phyloP scores from a whole-genome alignment of 2,888 invertebrate species.

The Andrena marginata region DNA sequence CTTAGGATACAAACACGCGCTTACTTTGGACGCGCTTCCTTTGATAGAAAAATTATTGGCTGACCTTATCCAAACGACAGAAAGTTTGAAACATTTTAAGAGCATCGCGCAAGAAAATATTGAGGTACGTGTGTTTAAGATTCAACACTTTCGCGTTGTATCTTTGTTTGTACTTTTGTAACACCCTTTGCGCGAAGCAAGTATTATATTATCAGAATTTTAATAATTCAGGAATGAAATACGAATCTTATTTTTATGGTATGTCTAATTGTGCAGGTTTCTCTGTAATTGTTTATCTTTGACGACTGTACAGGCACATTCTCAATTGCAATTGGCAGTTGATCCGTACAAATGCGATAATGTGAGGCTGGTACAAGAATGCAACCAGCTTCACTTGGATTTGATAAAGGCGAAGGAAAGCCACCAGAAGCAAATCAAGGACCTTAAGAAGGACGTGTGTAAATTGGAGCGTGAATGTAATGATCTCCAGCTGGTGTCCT shows the following conservation, averaged over 20 bases:
- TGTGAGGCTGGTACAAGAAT: slow-evolving; percentile 90
- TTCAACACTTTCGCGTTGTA: background rate
- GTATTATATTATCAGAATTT: background rate
- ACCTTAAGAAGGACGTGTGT: slow-evolving; percentile 86
- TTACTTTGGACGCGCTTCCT: slow-evolving; percentile 92
- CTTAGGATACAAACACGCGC: slow-evolving; percentile 92
- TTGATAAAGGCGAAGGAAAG: slow-evolving; percentile 89
- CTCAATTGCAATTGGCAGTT: slow-evolving; percentile 89
- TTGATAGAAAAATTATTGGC: slow-evolving; percentile 92
- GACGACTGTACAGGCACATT: slow-evolving; percentile 87
- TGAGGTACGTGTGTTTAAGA: slow-evolving; percentile 85
- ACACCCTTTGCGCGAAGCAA: slow-evolving; percentile 38
- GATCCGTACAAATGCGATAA: slow-evolving; percentile 94
- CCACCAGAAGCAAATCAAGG: slow-evolving; percentile 87
- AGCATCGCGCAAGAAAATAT: slow-evolving; percentile 89
- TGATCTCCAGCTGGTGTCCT: slow-evolving; percentile 87
- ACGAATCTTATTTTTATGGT: background rate
- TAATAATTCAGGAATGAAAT: background rate
- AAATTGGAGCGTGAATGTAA: slow-evolving; percentile 87
- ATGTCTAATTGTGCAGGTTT: background rate
- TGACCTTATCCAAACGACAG: slow-evolving; percentile 95
- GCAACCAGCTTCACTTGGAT: slow-evolving; percentile 90
- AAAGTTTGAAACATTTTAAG: slow-evolving; percentile 94
- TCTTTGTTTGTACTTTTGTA: background rate
- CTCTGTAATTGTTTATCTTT: slow-evolving; percentile 1